Evolutionary conservation across 2,113 vertebrate species (phyloP), one percentile per base, ranked within the genome.

Genomic region (Cisticola juncidis): DNA sequence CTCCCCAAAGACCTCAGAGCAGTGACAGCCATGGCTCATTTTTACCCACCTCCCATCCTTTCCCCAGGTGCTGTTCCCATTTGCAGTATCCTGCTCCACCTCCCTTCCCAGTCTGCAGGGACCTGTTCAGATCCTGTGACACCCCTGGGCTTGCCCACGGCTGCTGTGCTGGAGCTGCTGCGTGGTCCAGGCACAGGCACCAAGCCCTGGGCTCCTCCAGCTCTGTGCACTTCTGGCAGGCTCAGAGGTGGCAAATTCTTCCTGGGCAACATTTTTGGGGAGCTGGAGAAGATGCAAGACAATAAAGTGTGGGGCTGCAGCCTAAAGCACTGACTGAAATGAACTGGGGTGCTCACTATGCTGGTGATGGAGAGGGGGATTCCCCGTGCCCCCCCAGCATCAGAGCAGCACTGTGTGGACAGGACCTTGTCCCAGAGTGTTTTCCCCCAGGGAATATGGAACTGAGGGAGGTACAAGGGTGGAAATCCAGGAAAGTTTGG

Each of bases 361-460:
- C 29, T 51, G 64, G 3, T 1, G 12, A 14, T 2, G 35, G 31
- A 56, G 31, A 54, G 16, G 45, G 61, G 16, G 42, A 12, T 11
- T 18, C n/a, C 6, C 15, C 0, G 0, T 8, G 22, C 47, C 35
- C 35, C 42, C 60, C 26, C 66, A 45, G 28, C 58, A 51, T 28
- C 6, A 1, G 70, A 35, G 28, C 45, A 70, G 29, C 5, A 31
- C 26, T 24, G 23, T 5, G 22, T 6, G 35, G 28, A 18, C 12
- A 26, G 2, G 3, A 57, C 35, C 36, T n/a, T 38, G 33, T 28
- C 44, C 62, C 71, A 38, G 47, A 18, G 38, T 5, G 2, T 26
- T 13, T 5, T 9, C 11, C 4, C 1, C 12, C 29, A 2, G 14
- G 24, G 31, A 73, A 57, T 0, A 2, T 4, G 22, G 22, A 81